These are phyloP conservation scores for Geothlypis trichas DNA, from an alignment of 2,113 vertebrate genomes.

Conservation along the genomic window DNA sequence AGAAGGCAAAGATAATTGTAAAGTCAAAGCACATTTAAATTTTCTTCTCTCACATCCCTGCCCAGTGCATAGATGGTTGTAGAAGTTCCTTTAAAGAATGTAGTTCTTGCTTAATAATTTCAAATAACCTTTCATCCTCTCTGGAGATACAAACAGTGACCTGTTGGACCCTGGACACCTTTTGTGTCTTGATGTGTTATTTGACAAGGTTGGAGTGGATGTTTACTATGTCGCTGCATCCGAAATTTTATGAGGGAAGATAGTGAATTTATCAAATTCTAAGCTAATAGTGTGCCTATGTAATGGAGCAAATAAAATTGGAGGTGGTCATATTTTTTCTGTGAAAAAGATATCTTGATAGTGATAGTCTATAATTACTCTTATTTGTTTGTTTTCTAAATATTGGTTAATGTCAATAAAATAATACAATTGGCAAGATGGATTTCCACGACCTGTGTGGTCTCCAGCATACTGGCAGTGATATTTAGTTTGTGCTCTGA, in stretches of 20 bases:
- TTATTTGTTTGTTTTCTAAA: slow-evolving; percentile 9
- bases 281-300: background rate
- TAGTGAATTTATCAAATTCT: background rate
- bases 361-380: background rate
- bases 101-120: background rate
- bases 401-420: background rate
- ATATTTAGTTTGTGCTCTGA: background rate
- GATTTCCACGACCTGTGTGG: background rate
- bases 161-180: background rate
- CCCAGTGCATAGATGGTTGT: background rate
- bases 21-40: slow-evolving; percentile 9
- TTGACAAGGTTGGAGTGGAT: background rate
- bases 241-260: background rate
- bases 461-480: background rate
- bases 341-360: background rate
- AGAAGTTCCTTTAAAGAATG: background rate
- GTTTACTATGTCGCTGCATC: background rate
- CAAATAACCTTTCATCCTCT: background rate
- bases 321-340: background rate
- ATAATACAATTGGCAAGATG: background rate
- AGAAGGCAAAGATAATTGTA: slow-evolving; percentile 3
- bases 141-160: background rate
- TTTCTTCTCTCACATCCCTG: background rate
- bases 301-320: background rate
- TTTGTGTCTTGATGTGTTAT: background rate